A percentile compares a stretch with the other conserved stretches of the same genome.
Conservation (phyloP, 2,113 vertebrate species). For the Oncorhynchus gorbuscha region DNA sequence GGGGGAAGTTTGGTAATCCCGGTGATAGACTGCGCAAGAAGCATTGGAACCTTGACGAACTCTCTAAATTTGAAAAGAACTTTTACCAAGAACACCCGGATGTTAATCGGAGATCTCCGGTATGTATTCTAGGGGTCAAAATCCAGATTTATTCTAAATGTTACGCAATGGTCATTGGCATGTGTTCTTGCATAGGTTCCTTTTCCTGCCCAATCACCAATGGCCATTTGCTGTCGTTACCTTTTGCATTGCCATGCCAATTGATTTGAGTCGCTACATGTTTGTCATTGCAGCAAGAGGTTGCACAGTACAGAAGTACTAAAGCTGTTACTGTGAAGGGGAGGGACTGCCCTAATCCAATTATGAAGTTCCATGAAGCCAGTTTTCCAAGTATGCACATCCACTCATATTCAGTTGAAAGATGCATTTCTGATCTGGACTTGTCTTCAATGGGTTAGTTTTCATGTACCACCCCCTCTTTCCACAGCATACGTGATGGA, state of each 20-base stretch:
- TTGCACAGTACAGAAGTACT: conserved; percentile 87
- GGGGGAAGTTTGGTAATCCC: conserved; percentile 90
- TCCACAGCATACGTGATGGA: conserved; percentile 93
- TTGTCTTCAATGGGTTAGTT: too few species aligned
- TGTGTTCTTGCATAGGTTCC: conserved; percentile 32
- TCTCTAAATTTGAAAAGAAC: conserved; percentile 98
- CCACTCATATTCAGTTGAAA: neutral
- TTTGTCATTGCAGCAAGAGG: conserved; percentile 83
- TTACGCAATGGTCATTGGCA: conserved; percentile 27
- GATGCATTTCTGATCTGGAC: neutral
- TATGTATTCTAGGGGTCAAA: conserved; percentile 61
- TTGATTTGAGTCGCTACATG: neutral
- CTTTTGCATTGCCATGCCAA: neutral
- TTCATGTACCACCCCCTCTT: neutral
- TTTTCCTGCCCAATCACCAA: conserved; percentile 11
- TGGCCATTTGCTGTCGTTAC: too few species aligned
- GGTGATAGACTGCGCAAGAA: conserved; percentile 94
- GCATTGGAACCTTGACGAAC: conserved; percentile 96
- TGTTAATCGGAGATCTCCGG: conserved; percentile 78
- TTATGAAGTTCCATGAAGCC: conserved; percentile 91
- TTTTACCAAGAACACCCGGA: conserved; percentile 95
- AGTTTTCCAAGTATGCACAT: conserved; percentile 87
- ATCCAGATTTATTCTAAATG: conserved; percentile 37
- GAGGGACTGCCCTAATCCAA: conserved; percentile 90
- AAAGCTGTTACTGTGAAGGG: conserved; percentile 92